Evolutionary conservation across 2,888 invertebrate genomes (phyloP), one percentile per base, ranked within the genome.

Genomic region (Pyrrhosoma nymphula): DNA sequence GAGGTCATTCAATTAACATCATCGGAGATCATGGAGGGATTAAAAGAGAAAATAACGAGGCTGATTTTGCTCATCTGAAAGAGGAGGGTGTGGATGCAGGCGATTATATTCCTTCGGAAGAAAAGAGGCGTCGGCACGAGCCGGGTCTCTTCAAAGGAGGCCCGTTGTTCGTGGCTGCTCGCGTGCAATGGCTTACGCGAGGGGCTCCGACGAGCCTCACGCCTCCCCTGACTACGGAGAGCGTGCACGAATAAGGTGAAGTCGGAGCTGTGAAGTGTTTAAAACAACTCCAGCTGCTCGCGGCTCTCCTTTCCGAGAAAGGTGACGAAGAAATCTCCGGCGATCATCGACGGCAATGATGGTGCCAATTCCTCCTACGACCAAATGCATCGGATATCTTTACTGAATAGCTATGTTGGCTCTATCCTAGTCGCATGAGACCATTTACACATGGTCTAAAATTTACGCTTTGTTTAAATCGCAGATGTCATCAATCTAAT

Each of bases 221-320:
- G 3, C 35, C 82, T 14, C 30, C 35, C 82, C 82, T 82, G 6
- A 16, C 47, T 26, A 82, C 82, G 12, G n/a, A 26, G 69, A 23
- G n/a, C 82, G 82, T 18, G 82, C 16, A 82, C 82, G 82, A 82
- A 82, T 35, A 82, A 82, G 82, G 82, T 26, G 82, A 82, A 35
- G 82, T 35, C 82, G 35, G 26, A 30, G 82, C 82, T 16, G 69
- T 69, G 69, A 69, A 69, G 69, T 69, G 18, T 69, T 69, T 69
- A 3, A 26, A 12, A 69, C 69, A 69, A 20, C 26, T 23, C n/a
- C 0, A 26, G n/a, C 69, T 26, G 69, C 10, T 26, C 69, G 69
- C 69, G 1, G 23, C n/a, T 12, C 23, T 69, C n/a, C 8, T 82
- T 82, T 16, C 82, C 35, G 82, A 82, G 82, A 82, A 82, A 82